These are phyloP conservation scores for Gallinago undulata DNA, from an alignment of 2,113 vertebrate genomes.

Conservation along the genomic window DNA sequence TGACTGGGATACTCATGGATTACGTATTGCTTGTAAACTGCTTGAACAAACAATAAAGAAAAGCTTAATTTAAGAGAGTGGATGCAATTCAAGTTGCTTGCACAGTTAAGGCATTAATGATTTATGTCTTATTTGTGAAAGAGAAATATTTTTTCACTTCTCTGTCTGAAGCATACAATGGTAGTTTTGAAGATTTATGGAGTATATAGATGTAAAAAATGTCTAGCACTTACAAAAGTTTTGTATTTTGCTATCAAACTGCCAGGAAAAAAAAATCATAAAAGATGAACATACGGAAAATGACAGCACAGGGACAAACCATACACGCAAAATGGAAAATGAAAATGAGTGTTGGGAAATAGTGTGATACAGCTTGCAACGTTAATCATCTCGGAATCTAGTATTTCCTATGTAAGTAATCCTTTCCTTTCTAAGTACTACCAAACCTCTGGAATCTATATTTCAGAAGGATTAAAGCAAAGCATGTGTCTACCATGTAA, in stretches of 20 bases:
- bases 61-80: not conserved
- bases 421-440: not conserved
- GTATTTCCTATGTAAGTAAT: not conserved
- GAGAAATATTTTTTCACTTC: not conserved
- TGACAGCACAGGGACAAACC: not conserved
- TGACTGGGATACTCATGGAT: not conserved
- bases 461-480: not conserved
- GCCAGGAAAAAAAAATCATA: not conserved
- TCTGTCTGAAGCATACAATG: not conserved
- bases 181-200: not conserved
- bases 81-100: not conserved
- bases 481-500: not conserved
- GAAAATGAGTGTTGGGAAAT: conserved; percentile 3
- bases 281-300: not conserved
- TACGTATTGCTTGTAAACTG: not conserved
- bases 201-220: not conserved
- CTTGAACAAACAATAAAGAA: not conserved
- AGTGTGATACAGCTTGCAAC: not conserved
- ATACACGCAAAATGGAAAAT: conserved; percentile 17
- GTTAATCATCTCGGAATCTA: not conserved
- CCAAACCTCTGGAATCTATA: not conserved
- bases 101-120: not conserved
- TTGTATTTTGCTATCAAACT: not conserved
- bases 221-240: not conserved
- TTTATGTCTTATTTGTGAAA: not conserved